Evolutionary conservation across 1,140 invertebrate species (phyloP), one percentile per base, ranked within the genome.

Genomic region (Procambarus clarkii): DNA sequence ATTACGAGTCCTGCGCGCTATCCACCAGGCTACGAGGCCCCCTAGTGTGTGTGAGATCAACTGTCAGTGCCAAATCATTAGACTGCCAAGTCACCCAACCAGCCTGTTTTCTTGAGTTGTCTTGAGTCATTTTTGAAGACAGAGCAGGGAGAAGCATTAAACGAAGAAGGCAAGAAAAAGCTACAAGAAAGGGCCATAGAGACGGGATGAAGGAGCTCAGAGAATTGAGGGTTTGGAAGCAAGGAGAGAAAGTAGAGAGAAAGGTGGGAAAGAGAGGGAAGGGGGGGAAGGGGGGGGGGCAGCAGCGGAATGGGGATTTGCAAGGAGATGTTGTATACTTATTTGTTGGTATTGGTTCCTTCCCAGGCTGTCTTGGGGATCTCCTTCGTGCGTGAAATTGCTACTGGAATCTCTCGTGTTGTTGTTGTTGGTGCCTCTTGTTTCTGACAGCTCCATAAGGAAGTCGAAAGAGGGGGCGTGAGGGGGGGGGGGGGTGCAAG

Each of bases 301-400:
- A 13, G 50, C 5, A 2, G 11, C 5, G 50, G 50, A 54, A 54
- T 8, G 50, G 50, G 50, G 44, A 82, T 82, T 82, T 82, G 80
- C 80, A 82, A 54, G 80, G 60, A 82, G 50, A 82, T 82, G 80
- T 82, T 82, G 80, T 82, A 64, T 60, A 82, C 80, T 82, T 82
- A 82, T 82, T 82, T 82, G 80, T 82, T 82, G 80, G 50, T 82
- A 82, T 82, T 82, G 80, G 80, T 82, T 82, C 50, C 50, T 9
- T 8, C n/a, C n/a, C 50, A 48, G 50, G 80, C 80, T 60, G 80
- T 82, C 80, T 82, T 24, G 80, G 24, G 54, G 24, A 54, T 82
- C 80, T 44, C 18, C 13, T 21, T 60, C 80, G 46, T 54, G 80
- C 80, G 80, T 82, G 80, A 82, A 82, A 82, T 82, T 82, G 80